These are phyloP conservation scores for Coenonympha arcania DNA, from an alignment of 2,888 invertebrate species.

Conservation along the genomic window DNA sequence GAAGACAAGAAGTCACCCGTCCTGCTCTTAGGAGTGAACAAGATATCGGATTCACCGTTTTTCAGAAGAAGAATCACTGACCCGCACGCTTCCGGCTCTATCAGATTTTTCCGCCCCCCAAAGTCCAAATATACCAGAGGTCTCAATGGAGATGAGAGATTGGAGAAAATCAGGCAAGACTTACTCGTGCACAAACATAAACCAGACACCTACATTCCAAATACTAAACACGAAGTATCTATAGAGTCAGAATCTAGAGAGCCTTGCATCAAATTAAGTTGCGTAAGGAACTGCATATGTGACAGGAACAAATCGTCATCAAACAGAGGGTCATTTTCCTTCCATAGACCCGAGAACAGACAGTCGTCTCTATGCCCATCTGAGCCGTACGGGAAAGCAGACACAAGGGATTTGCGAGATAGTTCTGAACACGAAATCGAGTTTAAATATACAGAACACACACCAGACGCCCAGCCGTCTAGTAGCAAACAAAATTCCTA, in stretches of 20 bases:
- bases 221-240: conserved; percentile 48
- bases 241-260: conserved; percentile 49
- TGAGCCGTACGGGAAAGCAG: conserved; percentile 43
- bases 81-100: conserved; percentile 55
- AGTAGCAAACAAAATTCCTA: conserved; percentile 64
- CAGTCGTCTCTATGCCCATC: conserved; percentile 49
- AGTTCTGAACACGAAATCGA: conserved; percentile 65
- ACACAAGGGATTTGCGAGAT: conserved; percentile 50
- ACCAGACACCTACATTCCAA: conserved; percentile 63
- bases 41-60: conserved; percentile 65
- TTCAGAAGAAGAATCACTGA: conserved; percentile 60
- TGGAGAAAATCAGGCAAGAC: conserved; percentile 66
- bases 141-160: conserved; percentile 61
- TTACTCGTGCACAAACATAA: conserved; percentile 61
- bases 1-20: conserved; percentile 76
- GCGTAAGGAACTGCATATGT: conserved; percentile 61
- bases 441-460: conserved; percentile 67
- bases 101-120: conserved; percentile 62
- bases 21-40: conserved; percentile 76
- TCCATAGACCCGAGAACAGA: conserved; percentile 57
- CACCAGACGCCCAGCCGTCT: conserved; percentile 58
- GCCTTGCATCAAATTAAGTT: conserved; percentile 53
- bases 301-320: conserved; percentile 56
- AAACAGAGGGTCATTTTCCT: conserved; percentile 62
- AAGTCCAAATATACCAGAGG: conserved; percentile 67